phyloP scores from a whole-genome alignment of 2,113 vertebrate species.

The Nothoprocta pentlandii region DNA sequence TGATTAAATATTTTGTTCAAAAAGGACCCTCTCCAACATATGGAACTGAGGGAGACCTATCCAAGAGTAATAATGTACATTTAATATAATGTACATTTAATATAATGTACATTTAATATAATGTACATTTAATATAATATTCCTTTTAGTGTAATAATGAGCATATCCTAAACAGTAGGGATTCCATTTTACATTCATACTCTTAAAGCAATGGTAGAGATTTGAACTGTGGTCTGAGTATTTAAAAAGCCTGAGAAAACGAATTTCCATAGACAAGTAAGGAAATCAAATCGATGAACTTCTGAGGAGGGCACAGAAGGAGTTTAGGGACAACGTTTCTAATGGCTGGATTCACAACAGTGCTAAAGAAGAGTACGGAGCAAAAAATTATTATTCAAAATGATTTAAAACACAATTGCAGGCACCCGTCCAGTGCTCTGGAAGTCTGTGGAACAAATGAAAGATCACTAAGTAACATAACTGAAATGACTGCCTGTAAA shows the following conservation, averaged over 20 bases:
- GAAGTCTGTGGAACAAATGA: constrained; percentile 16
- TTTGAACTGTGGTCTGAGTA: not conserved
- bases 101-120: no score
- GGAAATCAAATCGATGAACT: not conserved
- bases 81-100: no score
- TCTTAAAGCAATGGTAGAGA: not conserved
- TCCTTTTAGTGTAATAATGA: not conserved
- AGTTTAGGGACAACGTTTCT: not conserved
- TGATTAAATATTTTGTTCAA: not conserved
- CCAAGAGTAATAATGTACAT: not conserved
- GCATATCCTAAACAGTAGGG: not conserved
- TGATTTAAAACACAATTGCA: not conserved
- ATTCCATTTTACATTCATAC: not conserved
- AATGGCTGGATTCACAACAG: not conserved
- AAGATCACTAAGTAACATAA: not conserved
- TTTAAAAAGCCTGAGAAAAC: not conserved
- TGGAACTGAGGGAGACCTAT: not conserved
- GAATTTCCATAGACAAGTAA: not conserved
- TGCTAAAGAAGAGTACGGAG: not conserved
- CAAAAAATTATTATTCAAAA: not conserved
- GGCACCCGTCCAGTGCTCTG: not conserved
- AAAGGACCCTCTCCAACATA: not conserved
- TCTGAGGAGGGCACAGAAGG: not conserved
- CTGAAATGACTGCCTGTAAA: not conserved
- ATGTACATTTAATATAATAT: no score